Base-by-base conservation (phyloP, 1,140 invertebrate species). In the Dolichoris vasculosae region DNA sequence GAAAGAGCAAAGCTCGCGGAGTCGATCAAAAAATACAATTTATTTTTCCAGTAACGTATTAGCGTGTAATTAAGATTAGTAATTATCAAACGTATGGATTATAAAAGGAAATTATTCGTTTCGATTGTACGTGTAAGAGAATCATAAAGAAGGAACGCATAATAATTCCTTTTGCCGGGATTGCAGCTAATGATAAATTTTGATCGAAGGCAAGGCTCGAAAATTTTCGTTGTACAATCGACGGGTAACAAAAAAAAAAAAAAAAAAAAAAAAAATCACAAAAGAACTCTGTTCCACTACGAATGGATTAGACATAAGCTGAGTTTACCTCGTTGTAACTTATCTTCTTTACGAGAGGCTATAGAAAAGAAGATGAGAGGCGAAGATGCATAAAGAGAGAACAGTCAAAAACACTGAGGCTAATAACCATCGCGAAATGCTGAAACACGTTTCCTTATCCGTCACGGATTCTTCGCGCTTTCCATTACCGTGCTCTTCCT, bases 401-500 rank as follows among this genome's bases (percentile, higher is more conserved):
- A 55, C 32, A 81, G 86, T 89, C 55, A 84, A 89, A 89, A 90
- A 87, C 87, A 90, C 84, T 79, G 88, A 83, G 77, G 84, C 87
- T 90, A 90, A 91, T 87, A 86, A 89, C 83, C 76, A 87, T 87
- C 83, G 87, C 86, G 84, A 89, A 86, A 91, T 91, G 90, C 90
- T 81, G 17, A 86, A 86, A 92, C 91, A 92, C 91, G 91, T 89
- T 88, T 91, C 82, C 88, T 90, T 89, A 92, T 92, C 89, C 87
- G 91, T 90, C 90, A 91, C 91, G 89, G 89, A 89, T 89, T 89
- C 88, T 88, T 87, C 86, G 87, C 79, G 76, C 84, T 87, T 90
- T 90, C 90, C 88, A 89, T 87, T 82, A 85, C 59, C 48, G 23
- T 48, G 78, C 78, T 87, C 77, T 80, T 87, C 79, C 48, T 85